Evolutionary conservation across 2,888 invertebrate genomes (phyloP).

Genomic region (Rutpela maculata): DNA sequence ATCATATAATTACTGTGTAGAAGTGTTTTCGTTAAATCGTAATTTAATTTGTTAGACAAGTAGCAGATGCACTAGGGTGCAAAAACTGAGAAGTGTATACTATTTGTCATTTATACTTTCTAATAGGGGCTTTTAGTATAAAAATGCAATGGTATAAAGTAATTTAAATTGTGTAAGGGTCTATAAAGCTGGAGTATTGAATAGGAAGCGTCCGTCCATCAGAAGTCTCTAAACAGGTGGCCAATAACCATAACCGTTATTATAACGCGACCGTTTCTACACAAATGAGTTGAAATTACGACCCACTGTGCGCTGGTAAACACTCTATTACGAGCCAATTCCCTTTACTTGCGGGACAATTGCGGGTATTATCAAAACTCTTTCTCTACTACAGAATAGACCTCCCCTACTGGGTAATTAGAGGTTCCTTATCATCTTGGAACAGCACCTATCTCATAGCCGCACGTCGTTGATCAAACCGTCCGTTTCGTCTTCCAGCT

Average conservation of each 20-base stretch:
- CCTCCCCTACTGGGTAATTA: constrained; percentile 55
- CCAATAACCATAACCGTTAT: constrained; percentile 76
- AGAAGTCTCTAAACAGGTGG: constrained; percentile 73
- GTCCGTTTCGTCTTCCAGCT: constrained; percentile 67
- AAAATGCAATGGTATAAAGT: constrained; percentile 29
- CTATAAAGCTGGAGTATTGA: constrained; percentile 47
- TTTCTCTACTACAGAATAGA: constrained; percentile 54
- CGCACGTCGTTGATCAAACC: constrained; percentile 65
- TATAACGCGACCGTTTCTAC: constrained; percentile 75
- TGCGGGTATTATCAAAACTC: constrained; percentile 62
- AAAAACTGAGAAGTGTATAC: neutral
- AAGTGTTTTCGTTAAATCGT: too few relatives aligned
- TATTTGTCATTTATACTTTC: constrained; percentile 6
- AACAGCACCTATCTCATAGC: constrained; percentile 63
- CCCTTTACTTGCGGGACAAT: constrained; percentile 69
- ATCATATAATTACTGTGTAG: too few relatives aligned
- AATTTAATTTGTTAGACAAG: too few relatives aligned
- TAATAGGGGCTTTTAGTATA: constrained; percentile 28
- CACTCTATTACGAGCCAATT: constrained; percentile 74
- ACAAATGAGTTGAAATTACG: constrained; percentile 76
- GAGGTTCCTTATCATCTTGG: constrained; percentile 54
- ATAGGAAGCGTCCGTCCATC: constrained; percentile 63
- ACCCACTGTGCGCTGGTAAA: constrained; percentile 74
- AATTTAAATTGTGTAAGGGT: constrained; percentile 36
- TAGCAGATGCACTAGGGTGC: neutral